Conservation (phyloP, 2,113 vertebrate genomes). For the Glaucomys volans region DNA sequence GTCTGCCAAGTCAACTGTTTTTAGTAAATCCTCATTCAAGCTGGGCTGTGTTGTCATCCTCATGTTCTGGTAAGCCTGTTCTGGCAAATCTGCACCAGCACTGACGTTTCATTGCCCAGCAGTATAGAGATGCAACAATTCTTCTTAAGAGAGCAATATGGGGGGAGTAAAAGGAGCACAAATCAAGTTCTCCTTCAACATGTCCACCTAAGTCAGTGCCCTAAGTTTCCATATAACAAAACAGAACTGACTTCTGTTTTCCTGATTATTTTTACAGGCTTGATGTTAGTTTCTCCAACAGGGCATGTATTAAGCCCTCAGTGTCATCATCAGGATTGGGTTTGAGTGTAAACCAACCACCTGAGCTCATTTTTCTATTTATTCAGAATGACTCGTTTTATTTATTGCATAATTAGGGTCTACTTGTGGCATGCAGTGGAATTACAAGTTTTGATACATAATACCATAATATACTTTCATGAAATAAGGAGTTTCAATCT, state of each 20-base stretch:
- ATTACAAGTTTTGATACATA: background rate
- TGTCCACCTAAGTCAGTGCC: background rate
- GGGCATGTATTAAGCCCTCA: fast-evolving
- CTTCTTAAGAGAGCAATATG: background rate
- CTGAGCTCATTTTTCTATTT: background rate
- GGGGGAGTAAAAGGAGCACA: background rate
- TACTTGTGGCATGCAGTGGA: background rate
- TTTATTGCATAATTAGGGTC: background rate
- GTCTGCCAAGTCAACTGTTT: background rate
- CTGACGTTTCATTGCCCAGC: background rate
- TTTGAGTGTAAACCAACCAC: background rate
- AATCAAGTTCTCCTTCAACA: background rate
- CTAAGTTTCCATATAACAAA: background rate
- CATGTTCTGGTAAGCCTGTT: background rate
- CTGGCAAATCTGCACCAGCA: background rate
- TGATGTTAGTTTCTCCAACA: background rate
- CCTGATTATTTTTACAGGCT: background rate
- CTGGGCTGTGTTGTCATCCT: background rate
- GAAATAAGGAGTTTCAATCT: background rate
- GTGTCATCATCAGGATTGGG: background rate
- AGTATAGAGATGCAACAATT: background rate
- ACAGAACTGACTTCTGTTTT: background rate
- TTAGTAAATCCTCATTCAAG: background rate
- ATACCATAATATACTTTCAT: background rate
- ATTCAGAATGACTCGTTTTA: background rate